Evolutionary conservation across 2,113 vertebrate species (phyloP).

Genomic region (Spilogale gracilis): DNA sequence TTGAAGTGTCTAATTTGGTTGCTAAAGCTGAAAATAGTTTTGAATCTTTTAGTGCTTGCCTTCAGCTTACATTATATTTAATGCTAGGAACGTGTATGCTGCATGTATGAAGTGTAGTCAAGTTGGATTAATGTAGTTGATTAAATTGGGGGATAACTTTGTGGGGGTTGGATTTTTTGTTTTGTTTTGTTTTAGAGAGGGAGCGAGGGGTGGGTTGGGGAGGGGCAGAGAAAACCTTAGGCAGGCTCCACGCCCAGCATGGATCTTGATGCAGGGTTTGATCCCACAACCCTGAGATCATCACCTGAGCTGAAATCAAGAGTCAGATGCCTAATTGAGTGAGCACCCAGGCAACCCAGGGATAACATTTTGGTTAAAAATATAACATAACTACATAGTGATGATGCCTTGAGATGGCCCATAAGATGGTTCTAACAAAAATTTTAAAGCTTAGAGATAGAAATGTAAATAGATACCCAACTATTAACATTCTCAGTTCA

Average conservation of each 20-base stretch:
- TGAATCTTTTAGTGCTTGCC: background rate
- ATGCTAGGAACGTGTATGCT: background rate
- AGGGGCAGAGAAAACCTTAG: background rate
- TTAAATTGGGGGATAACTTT: background rate
- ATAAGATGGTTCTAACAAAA: background rate
- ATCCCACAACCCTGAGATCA: background rate
- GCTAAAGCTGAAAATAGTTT: background rate
- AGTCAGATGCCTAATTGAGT: background rate
- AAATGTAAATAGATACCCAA: background rate
- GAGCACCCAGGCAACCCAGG: background rate
- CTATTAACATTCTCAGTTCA: background rate
- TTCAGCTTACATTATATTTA: background rate
- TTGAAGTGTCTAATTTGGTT: background rate
- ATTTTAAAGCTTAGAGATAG: background rate
- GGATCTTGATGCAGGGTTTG: background rate
- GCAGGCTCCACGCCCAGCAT: background rate
- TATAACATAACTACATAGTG: background rate
- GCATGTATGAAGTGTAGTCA: background rate
- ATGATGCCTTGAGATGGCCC: background rate
- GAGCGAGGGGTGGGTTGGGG: background rate
- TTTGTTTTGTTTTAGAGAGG: background rate
- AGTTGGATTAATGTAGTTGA: background rate
- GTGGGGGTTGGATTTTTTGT: background rate
- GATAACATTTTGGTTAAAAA: slow-evolving; percentile 4
- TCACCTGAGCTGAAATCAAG: background rate